Evolutionary conservation across 2,888 invertebrate genomes (phyloP).

Genomic region (Tipula vernalis): DNA sequence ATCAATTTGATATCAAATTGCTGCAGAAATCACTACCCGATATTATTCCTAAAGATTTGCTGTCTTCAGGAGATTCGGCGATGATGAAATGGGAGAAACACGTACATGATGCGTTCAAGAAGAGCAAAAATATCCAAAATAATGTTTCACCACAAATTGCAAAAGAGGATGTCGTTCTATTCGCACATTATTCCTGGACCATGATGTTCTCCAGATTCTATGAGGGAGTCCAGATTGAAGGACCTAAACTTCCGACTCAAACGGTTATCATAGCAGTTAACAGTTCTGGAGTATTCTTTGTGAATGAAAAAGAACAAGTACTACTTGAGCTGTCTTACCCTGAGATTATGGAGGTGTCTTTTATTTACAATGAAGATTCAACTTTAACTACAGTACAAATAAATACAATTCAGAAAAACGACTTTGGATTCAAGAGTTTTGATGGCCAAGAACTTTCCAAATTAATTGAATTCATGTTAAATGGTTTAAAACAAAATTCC

Average conservation of each 20-base stretch:
- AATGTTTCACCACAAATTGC: conserved; percentile 52
- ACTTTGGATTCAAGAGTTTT: conserved; percentile 80
- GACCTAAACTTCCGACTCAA: conserved; percentile 50
- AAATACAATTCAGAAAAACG: conserved; percentile 74
- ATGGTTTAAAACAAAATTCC: conserved; percentile 76
- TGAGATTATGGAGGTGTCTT: conserved; percentile 64
- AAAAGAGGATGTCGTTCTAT: conserved; percentile 83
- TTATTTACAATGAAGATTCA: conserved; percentile 36
- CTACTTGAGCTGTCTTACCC: conserved; percentile 69
- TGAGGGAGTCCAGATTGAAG: conserved; percentile 70
- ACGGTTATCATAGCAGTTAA: conserved; percentile 87
- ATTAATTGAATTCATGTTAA: conserved; percentile 70
- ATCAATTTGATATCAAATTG: conserved; percentile 47
- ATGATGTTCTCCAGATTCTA: conserved; percentile 89
- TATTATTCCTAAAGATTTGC: conserved; percentile 27
- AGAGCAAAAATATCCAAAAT: conserved; percentile 59
- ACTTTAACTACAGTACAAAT: conserved; percentile 57
- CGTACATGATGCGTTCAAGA: conserved; percentile 56
- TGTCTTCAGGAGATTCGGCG: conserved; percentile 46
- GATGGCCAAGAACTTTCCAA: conserved; percentile 77
- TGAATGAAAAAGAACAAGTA: conserved; percentile 85
- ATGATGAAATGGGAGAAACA: conserved; percentile 58
- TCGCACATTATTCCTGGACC: conserved; percentile 87
- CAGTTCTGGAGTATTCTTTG: conserved; percentile 85
- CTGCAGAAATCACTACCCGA: conserved; percentile 23